A percentile compares a stretch with the other conserved stretches of the same genome.
phyloP scores from a whole-genome alignment of 2,797 vertebrate species.

The Botia kubotai region DNA sequence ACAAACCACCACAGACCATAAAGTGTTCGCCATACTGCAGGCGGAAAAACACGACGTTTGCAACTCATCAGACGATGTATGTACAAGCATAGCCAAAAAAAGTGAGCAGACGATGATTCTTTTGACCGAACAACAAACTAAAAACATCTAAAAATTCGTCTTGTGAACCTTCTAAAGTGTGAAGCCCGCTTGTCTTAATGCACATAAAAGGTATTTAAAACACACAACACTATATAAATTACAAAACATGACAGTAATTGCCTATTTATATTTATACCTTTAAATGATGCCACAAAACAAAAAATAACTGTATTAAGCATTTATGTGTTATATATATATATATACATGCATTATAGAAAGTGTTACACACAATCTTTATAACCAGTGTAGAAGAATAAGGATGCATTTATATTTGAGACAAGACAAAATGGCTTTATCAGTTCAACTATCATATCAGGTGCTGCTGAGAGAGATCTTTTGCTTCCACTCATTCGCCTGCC shows the following conservation, averaged over 20 bases:
- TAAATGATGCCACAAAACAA: no score
- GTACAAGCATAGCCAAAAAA: background rate
- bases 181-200: no score
- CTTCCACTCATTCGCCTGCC: background rate
- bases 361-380: background rate
- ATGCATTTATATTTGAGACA: no score
- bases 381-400: background rate
- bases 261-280: no score
- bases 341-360: background rate
- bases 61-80: background rate
- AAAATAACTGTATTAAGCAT: no score
- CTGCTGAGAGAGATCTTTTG: constrained; percentile 17
- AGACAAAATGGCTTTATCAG: constrained; percentile 36
- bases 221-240: no score
- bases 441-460: constrained; percentile 20
- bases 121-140: background rate
- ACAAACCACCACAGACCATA: background rate
- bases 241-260: no score
- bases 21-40: background rate
- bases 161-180: no score
- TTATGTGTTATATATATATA: background rate
- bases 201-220: no score
- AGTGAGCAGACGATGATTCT: no score
- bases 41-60: background rate
- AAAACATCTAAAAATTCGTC: no score